A percentile compares a stretch with the other conserved stretches of the same genome.
These are phyloP conservation scores for Heliconius cydno DNA, from an alignment of 2,888 invertebrate species.

Conservation along the genomic window DNA sequence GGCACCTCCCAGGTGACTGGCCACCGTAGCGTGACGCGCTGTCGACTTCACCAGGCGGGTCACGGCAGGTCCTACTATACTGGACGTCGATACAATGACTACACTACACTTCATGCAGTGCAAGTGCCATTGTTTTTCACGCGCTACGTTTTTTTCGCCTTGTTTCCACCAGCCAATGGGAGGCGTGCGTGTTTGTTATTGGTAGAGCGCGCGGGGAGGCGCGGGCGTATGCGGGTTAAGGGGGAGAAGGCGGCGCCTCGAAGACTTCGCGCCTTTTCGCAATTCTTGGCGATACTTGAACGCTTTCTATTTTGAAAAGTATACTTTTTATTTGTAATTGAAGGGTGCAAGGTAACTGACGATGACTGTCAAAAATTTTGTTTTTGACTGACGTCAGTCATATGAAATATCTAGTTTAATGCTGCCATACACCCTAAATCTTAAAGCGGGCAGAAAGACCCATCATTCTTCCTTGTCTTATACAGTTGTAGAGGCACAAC, in stretches of 20 bases:
- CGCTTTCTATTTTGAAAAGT: conserved; percentile 59
- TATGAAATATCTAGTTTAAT: no score
- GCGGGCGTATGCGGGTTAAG: conserved; percentile 34
- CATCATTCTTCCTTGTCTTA: no score
- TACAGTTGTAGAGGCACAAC: no score
- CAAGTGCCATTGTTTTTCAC: conserved; percentile 76
- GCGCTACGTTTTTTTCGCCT: conserved; percentile 52
- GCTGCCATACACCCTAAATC: no score
- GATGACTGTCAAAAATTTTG: not conserved
- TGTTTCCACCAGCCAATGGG: conserved; percentile 65
- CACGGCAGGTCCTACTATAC: conserved; percentile 46
- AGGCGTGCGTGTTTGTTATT: conserved; percentile 59
- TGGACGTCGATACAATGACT: conserved; percentile 57
- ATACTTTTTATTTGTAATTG: conserved; percentile 16
- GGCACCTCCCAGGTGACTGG: conserved; percentile 28
- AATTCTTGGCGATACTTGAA: conserved; percentile 52
- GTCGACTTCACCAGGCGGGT: not conserved
- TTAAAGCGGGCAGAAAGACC: no score
- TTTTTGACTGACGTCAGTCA: not conserved
- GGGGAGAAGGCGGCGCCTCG: conserved; percentile 51
- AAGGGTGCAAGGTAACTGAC: not conserved
- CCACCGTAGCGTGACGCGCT: not conserved
- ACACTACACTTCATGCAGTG: conserved; percentile 48
- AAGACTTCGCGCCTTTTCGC: conserved; percentile 67
- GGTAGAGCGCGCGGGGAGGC: conserved; percentile 56